Evolutionary conservation across 2,797 vertebrate genomes (phyloP).

Genomic region (Danio albolineatus): DNA sequence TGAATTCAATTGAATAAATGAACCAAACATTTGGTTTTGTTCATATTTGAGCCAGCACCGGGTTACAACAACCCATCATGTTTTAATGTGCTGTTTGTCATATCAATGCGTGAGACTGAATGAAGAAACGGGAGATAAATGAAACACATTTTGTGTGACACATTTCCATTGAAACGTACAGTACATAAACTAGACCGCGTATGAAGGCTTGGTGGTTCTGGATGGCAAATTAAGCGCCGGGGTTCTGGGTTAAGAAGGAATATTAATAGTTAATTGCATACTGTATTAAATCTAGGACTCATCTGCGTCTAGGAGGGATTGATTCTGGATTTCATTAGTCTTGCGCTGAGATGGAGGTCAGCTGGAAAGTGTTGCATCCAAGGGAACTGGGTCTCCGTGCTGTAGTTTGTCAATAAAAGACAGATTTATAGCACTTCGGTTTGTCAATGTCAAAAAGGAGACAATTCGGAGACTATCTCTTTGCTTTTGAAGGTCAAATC

Average conservation of each 20-base stretch:
- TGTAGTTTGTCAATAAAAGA: constrained; percentile 15
- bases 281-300: constrained; percentile 50
- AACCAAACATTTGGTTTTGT: no score
- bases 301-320: constrained; percentile 37
- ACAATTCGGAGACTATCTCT: background rate
- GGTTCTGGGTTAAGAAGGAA: constrained; percentile 29
- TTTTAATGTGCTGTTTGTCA: background rate
- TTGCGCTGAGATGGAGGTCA: constrained; percentile 35
- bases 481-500: background rate
- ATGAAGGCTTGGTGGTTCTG: constrained; percentile 5
- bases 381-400: background rate
- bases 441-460: constrained; percentile 1
- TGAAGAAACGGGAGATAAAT: background rate
- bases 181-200: constrained; percentile 12
- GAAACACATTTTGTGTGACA: background rate
- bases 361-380: background rate
- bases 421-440: background rate
- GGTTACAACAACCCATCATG: background rate
- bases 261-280: constrained; percentile 49
- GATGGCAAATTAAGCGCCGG: background rate
- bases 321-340: constrained; percentile 46
- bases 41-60: no score
- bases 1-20: no score
- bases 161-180: background rate
- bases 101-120: background rate